A percentile compares a stretch with the other conserved stretches of the same genome.
Evolutionary conservation across 2,888 invertebrate species (phyloP).

Genomic region (Oscheius myriophilus): DNA sequence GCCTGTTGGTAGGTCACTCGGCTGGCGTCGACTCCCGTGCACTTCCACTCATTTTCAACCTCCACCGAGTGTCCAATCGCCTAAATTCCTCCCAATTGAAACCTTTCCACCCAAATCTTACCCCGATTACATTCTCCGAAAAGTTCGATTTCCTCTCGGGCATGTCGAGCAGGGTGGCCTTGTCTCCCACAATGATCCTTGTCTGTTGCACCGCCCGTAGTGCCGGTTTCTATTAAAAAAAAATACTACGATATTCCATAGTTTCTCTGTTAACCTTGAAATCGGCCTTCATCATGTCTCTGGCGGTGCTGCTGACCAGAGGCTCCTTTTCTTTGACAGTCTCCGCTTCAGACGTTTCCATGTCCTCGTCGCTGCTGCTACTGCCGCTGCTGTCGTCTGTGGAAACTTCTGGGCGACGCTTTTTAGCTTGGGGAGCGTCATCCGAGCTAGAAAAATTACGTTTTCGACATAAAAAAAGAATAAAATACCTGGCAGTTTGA

Average conservation of each 20-base stretch:
- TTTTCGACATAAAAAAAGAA: too few relatives aligned
- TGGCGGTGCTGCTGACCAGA: background rate
- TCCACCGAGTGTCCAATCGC: constrained; percentile 32
- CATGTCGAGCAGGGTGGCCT: constrained; percentile 42
- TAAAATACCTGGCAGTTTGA: background rate
- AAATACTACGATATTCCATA: background rate
- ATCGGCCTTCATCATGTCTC: constrained; percentile 22
- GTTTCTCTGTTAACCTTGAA: too few relatives aligned
- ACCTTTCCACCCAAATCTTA: too few relatives aligned
- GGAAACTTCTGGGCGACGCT: background rate
- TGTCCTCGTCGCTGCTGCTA: constrained; percentile 28
- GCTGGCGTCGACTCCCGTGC: constrained; percentile 37
- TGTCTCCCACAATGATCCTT: constrained; percentile 34
- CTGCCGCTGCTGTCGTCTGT: constrained; percentile 23
- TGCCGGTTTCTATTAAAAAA: constrained; percentile 32
- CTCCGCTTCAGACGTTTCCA: constrained; percentile 24
- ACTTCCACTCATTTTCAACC: constrained; percentile 46
- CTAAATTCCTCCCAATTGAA: too few relatives aligned
- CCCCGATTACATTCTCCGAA: constrained; percentile 22
- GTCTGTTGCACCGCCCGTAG: constrained; percentile 37
- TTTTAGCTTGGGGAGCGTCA: background rate
- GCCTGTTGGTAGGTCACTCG: constrained; percentile 24
- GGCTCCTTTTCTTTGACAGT: constrained; percentile 10
- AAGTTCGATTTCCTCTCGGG: constrained; percentile 38
- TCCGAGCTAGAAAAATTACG: background rate